phyloP scores from a whole-genome alignment of 1,140 invertebrate genomes.

The Plutomurus gul region DNA sequence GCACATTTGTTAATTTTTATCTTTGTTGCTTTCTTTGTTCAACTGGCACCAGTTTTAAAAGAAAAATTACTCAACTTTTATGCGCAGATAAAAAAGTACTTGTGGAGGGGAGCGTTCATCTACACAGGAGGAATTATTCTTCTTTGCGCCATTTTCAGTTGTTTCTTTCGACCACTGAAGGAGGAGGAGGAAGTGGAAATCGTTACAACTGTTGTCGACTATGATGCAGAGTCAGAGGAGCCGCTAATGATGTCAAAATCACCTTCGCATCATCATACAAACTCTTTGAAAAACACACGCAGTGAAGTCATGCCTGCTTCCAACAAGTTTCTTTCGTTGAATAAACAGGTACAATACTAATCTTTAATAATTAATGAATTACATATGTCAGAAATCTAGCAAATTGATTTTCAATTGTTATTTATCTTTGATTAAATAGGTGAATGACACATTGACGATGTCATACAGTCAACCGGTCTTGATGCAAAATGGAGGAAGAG shows the following conservation, averaged over 20 bases:
- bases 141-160: slow-evolving; percentile 80
- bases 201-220: neutral
- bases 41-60: neutral
- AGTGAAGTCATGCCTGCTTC: neutral
- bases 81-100: slow-evolving; percentile 62
- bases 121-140: slow-evolving; percentile 80
- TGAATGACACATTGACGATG: slow-evolving; percentile 48
- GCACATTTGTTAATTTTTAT: too few species aligned
- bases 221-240: neutral
- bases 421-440: neutral
- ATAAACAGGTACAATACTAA: neutral
- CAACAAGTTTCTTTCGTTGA: neutral
- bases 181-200: slow-evolving; percentile 46
- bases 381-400: neutral
- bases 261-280: neutral
- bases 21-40: neutral
- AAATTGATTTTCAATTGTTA: neutral
- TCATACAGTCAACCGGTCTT: slow-evolving; percentile 54
- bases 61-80: neutral
- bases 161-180: slow-evolving; percentile 71
- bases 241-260: slow-evolving; percentile 2
- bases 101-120: slow-evolving; percentile 75
- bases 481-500: slow-evolving; percentile 35
- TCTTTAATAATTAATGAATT: neutral
- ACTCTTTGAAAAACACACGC: neutral